These are phyloP conservation scores for Argyrosomus japonicus DNA, from an alignment of 2,113 vertebrate species.

Conservation along the genomic window DNA sequence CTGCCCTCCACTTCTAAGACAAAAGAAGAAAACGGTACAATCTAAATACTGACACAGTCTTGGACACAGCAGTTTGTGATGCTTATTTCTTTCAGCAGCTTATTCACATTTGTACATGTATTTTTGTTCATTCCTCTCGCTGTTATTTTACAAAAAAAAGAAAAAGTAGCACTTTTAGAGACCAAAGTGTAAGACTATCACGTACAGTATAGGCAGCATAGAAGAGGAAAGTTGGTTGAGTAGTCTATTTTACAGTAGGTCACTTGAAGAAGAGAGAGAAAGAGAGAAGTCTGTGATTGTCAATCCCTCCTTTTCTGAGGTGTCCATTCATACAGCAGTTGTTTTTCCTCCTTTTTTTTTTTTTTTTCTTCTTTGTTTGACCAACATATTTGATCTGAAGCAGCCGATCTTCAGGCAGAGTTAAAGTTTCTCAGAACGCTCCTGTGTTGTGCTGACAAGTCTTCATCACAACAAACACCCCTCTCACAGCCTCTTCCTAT, in stretches of 20 bases:
- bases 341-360: slow-evolving; percentile 19
- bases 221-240: slow-evolving; percentile 75
- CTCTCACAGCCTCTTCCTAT: slow-evolving; percentile 28
- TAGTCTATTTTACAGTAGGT: slow-evolving; percentile 80
- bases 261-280: slow-evolving; percentile 80
- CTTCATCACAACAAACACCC: slow-evolving; percentile 38
- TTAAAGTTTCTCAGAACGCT: slow-evolving; percentile 8
- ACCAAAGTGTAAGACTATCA: slow-evolving; percentile 79
- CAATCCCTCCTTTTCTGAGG: slow-evolving; percentile 73
- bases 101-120: slow-evolving; percentile 81
- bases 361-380: slow-evolving; percentile 14
- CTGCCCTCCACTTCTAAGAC: slow-evolving; percentile 40
- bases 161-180: slow-evolving; percentile 78
- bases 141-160: slow-evolving; percentile 64
- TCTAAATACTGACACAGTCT: slow-evolving; percentile 69
- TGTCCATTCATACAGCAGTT: slow-evolving; percentile 63
- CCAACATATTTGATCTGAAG: slow-evolving; percentile 40
- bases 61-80: slow-evolving; percentile 64
- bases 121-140: slow-evolving; percentile 76
- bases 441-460: slow-evolving; percentile 41
- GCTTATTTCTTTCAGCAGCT: slow-evolving; percentile 73
- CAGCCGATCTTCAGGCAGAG: slow-evolving; percentile 5
- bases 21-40: slow-evolving; percentile 60
- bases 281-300: slow-evolving; percentile 82
- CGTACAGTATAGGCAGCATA: slow-evolving; percentile 81